A percentile compares a stretch with the other conserved stretches of the same genome.
These are phyloP conservation scores for Leptinotarsa rubiginosa DNA, from an alignment of 2,888 invertebrate genomes.

Conservation along the genomic window DNA sequence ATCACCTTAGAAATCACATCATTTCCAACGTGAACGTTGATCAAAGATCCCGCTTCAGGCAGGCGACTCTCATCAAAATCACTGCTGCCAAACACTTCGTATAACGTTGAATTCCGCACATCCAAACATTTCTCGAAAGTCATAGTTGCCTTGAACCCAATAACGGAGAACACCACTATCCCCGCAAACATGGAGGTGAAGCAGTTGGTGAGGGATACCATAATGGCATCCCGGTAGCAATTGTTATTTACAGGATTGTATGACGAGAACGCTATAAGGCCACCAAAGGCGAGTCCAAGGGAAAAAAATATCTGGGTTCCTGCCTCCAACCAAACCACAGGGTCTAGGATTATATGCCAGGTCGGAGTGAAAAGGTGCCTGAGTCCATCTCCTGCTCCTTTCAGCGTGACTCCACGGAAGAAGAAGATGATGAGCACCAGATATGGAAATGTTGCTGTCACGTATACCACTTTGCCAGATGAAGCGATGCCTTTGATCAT, in stretches of 20 bases:
- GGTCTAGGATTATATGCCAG: constrained; percentile 91
- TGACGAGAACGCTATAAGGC: constrained; percentile 94
- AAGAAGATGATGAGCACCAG: constrained; percentile 95
- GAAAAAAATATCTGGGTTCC: constrained; percentile 99
- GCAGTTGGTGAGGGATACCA: constrained; percentile 93
- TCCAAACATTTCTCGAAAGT: constrained; percentile 82
- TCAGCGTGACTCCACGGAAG: constrained; percentile 91
- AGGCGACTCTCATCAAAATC: constrained; percentile 64
- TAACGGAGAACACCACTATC: constrained; percentile 94
- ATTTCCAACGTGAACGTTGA: constrained; percentile 68
- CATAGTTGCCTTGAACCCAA: constrained; percentile 92
- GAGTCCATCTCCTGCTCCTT: constrained; percentile 82
- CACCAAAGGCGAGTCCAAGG: constrained; percentile 94
- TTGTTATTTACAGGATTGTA: constrained; percentile 98
- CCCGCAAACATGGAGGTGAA: constrained; percentile 93
- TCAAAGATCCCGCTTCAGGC: constrained; percentile 70
- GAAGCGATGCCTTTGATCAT: constrained; percentile 98
- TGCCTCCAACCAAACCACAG: constrained; percentile 97
- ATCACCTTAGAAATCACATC: constrained; percentile 73
- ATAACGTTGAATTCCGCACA: constrained; percentile 72
- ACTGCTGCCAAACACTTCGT: constrained; percentile 70
- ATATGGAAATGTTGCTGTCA: constrained; percentile 97
- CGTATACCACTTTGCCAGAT: constrained; percentile 93
- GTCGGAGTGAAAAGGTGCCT: constrained; percentile 91
- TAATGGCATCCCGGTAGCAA: constrained; percentile 92